Base-by-base conservation (phyloP, 2,113 vertebrate species). In the Holacanthus passer region DNA sequence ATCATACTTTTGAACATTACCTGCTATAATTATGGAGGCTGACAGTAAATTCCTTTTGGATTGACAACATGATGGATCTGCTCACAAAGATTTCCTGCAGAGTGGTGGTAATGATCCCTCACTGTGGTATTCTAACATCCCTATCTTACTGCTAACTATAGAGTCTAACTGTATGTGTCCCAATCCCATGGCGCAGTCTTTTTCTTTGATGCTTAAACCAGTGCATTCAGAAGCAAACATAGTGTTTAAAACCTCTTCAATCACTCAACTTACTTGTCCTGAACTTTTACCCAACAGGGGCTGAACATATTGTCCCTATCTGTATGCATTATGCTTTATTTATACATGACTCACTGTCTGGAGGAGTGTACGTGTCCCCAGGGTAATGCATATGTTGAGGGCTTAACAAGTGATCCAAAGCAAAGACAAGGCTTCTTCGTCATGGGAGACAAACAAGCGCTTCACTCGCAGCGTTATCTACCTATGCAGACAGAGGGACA, bases 401-500 rank as follows among this genome's bases (percentile, higher is more conserved):
- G 66, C 74, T 90, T 86, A 87, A 79, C 69, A 76, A 83, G 48
- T 81, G 81, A 89, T 78, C 62, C 69, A 68, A 41, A 82, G 85
- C 79, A 86, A 85, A 85, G 78, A 73, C 52, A 31, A 80, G 43
- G 39, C 53, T 39, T 85, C 73, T 83, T 73, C 3, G 16, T 82
- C 67, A 68, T 16, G 10, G 55, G 45, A 67, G 20, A 69, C 59
- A 69, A 47, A 62, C 31, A 13, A 2, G 24, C 12, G 41, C 66
- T 80, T 68, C 53, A 47, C 47, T 55, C 1, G n/a, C 68, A 47
- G 13, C 73, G 31, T 63, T 50, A 58, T 80, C 52, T 56, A 65
- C 62, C 81, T 81, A 31, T 58, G 31, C 55, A 48, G 82, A 72
- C 77, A 43, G 60, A 60, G 43, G 71, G 47, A 73, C 70, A 56